Evolutionary conservation across 2,113 vertebrate genomes (phyloP), one percentile per base, ranked within the genome.

Genomic region (Xiphophorus hellerii): DNA sequence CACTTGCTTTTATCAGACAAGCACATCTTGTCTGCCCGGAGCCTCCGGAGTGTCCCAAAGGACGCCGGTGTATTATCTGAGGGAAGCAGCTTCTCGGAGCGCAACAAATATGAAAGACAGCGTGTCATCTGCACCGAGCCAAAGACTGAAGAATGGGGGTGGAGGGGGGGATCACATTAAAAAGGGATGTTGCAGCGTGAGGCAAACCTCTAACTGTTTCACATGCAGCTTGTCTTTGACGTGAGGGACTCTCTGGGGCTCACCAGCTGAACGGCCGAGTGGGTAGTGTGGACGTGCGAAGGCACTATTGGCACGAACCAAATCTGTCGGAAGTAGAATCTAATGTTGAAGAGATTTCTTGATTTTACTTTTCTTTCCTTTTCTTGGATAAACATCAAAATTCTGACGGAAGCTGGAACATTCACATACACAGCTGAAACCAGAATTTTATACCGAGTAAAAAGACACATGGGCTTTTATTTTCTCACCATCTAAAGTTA

Each of bases 1-100:
- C 90, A 79, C 82, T 87, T 86, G 83, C 74, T 84, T 80, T 87
- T 93, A 93, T 94, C 93, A 71, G 75, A 89, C 44, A 28, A 87
- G 89, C 74, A 71, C 90, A 92, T 93, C 91, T 82, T 87, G 82
- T 87, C 84, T 68, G 82, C 84, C 84, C 71, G 48, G 79, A 81
- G 86, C 87, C 84, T 86, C 66, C 44, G 60, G 72, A 73, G 70
- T 73, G 74, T 89, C 92, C 83, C 88, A 71, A n/a, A 81, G 84
- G 88, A 89, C 71, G 71, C 62, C 14, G 2, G 73, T 28, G 44
- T 70, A 85, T 88, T 91, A 93, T 94, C 91, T 78, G 74, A 93
- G 83, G 91, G 89, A 92, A 92, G 86, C 91, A 92, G 90, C 89
- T 77, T 87, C 81, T 69, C 85, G 71, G 73, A 77, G 83, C 75